Evolutionary conservation across 2,113 vertebrate species (phyloP).

Genomic region (Xyliphius kryptos): DNA sequence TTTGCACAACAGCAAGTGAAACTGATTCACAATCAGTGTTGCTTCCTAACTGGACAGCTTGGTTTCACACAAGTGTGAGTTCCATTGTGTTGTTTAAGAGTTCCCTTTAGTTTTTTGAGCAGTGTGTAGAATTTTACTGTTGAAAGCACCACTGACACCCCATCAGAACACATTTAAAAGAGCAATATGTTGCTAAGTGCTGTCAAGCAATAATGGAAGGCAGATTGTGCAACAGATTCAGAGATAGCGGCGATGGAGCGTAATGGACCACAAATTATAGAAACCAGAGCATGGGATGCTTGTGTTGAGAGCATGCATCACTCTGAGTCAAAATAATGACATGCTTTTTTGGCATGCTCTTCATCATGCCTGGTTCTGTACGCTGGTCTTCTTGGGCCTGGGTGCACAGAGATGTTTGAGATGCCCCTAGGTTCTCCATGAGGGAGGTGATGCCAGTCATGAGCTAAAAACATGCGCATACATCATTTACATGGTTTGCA

Average conservation of each 20-base stretch:
- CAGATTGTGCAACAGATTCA: background rate
- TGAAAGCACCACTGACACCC: too few relatives aligned
- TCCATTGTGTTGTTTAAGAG: too few relatives aligned
- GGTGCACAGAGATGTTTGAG: constrained; percentile 9
- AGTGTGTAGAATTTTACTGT: too few relatives aligned
- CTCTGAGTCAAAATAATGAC: constrained; percentile 11
- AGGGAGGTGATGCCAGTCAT: constrained; percentile 19
- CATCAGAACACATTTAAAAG: too few relatives aligned
- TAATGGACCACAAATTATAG: background rate
- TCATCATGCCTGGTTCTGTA: constrained; percentile 4
- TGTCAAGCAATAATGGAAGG: background rate
- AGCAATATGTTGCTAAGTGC: too few relatives aligned
- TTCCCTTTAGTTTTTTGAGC: too few relatives aligned
- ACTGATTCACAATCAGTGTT: too few relatives aligned
- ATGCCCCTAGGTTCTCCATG: constrained; percentile 1
- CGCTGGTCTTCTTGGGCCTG: background rate
- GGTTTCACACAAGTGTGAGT: too few relatives aligned
- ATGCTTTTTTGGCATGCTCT: constrained; percentile 3
- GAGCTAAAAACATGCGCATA: constrained; percentile 7
- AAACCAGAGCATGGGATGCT: background rate
- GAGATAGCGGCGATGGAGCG: background rate
- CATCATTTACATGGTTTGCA: background rate
- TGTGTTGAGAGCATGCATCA: constrained; percentile 17
- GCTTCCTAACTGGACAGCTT: too few relatives aligned
- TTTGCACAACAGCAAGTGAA: too few relatives aligned